A percentile compares a stretch with the other conserved stretches of the same genome.
Conservation (phyloP, 2,113 vertebrate species). For the Crotalus horridus region DNA sequence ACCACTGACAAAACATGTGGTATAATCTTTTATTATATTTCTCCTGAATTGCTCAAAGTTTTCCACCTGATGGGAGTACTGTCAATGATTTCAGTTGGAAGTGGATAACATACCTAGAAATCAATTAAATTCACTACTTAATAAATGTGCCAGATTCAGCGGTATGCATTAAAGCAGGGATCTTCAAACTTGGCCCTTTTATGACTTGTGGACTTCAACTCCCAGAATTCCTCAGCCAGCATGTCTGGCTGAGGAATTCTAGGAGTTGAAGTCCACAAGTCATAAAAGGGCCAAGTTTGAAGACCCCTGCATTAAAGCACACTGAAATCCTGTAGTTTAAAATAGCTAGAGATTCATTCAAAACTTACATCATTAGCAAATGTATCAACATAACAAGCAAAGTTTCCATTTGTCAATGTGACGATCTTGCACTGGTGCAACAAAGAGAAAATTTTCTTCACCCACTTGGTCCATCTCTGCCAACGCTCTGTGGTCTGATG, state of each 20-base stretch:
- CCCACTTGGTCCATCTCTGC: not conserved
- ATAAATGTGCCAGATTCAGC: constrained; percentile 2
- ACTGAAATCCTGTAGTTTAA: not conserved
- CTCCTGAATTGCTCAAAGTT: not conserved
- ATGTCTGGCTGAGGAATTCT: no score
- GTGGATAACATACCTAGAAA: not conserved
- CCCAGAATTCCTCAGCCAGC: no score
- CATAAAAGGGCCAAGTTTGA: no score
- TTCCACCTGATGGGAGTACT: not conserved
- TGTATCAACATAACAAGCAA: not conserved
- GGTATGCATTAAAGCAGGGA: no score
- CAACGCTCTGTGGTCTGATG: constrained; percentile 12
- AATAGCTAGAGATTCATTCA: not conserved
- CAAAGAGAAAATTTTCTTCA: constrained; percentile 12
- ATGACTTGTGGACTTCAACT: no score
- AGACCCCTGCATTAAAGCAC: not conserved
- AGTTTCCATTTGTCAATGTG: not conserved
- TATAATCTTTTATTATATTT: not conserved
- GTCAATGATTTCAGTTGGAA: not conserved
- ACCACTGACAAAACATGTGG: not conserved
- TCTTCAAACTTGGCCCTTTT: no score
- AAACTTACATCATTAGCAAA: not conserved
- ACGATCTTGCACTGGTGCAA: not conserved
- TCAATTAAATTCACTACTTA: not conserved
- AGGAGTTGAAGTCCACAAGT: no score